Evolutionary conservation across 2,113 vertebrate species (phyloP).

Genomic region (Xenopus tropicalis): DNA sequence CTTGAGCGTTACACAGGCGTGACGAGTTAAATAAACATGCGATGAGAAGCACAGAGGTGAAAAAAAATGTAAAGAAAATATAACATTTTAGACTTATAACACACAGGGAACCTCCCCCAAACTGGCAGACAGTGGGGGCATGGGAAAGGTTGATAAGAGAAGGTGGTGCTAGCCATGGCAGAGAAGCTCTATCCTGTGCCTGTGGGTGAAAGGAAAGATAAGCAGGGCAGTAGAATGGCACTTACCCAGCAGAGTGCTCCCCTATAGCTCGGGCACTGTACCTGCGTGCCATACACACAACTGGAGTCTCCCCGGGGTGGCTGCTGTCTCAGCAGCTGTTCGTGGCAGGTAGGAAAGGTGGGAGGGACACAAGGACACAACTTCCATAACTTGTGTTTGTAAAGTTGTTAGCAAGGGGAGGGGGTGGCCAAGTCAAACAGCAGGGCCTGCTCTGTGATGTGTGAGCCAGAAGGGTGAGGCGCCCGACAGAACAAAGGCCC

Average conservation of each 20-base stretch:
- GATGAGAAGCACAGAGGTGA: not conserved
- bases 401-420: not conserved
- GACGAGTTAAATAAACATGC: not conserved
- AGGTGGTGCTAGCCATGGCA: no score
- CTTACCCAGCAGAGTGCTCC: no score
- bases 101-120: no score
- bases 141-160: no score
- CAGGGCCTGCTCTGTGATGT: not conserved
- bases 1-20: not conserved
- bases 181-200: no score
- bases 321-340: conserved; percentile 17
- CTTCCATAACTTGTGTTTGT: conserved; percentile 1
- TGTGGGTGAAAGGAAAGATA: no score
- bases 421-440: not conserved
- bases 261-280: not conserved
- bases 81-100: no score
- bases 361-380: not conserved
- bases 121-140: no score
- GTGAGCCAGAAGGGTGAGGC: not conserved
- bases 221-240: no score
- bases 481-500: conserved; percentile 4
- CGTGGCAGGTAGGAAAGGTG: conserved; percentile 2
- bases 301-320: conserved; percentile 8
- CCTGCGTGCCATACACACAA: conserved; percentile 20
- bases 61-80: no score